phyloP scores from a whole-genome alignment of 2,797 vertebrate species.

The Orestias chungarensis region DNA sequence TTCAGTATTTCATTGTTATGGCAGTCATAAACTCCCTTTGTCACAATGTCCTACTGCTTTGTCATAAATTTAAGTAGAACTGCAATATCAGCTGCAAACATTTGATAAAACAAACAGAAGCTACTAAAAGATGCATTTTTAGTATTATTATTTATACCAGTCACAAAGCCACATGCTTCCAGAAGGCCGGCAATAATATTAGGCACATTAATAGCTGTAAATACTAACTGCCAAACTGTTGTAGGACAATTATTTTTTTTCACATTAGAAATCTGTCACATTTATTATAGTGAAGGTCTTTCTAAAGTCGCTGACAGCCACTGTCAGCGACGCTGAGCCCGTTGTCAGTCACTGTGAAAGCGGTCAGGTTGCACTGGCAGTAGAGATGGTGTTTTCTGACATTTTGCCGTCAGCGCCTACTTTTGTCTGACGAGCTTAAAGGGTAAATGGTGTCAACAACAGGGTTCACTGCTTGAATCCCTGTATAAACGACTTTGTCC shows the following conservation, averaged over 20 bases:
- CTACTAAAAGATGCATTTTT: neutral
- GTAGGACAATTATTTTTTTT: neutral
- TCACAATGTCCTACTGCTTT: neutral
- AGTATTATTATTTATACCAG: neutral
- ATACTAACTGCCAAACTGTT: constrained; percentile 1
- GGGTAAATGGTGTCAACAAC: constrained; percentile 10
- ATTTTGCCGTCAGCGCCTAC: constrained; percentile 26
- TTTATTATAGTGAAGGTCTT: neutral
- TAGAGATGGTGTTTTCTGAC: constrained; percentile 20
- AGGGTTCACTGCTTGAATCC: constrained; percentile 11
- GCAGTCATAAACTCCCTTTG: constrained; percentile 1
- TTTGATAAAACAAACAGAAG: neutral
- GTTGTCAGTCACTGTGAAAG: constrained; percentile 15
- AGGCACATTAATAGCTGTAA: neutral
- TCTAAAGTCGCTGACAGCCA: neutral
- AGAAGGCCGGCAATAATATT: neutral
- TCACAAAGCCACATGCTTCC: constrained; percentile 1
- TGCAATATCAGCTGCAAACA: neutral
- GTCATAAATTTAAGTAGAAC: constrained; percentile 1
- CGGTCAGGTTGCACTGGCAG: constrained; percentile 24
- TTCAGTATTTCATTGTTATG: constrained; percentile 10
- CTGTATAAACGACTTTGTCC: constrained; percentile 4
- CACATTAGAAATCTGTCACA: constrained; percentile 5
- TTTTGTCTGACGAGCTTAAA: constrained; percentile 27
- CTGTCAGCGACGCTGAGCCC: constrained; percentile 7